These are phyloP conservation scores for Diabrotica virgifera DNA, from an alignment of 1,140 invertebrate genomes.

Conservation along the genomic window DNA sequence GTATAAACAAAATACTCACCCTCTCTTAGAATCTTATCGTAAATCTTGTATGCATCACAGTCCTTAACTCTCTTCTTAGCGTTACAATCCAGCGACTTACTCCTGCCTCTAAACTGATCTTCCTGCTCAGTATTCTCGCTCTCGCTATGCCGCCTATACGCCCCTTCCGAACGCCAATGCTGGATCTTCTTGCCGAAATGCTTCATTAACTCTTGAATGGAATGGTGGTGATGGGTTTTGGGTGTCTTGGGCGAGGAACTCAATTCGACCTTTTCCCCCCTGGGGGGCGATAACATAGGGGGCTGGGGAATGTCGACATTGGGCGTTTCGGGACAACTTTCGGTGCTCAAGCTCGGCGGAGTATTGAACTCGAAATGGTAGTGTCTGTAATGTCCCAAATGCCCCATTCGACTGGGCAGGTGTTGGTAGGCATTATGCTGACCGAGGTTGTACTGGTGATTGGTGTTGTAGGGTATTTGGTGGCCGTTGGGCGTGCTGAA, in stretches of 20 bases:
- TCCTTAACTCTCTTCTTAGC: conserved; percentile 55
- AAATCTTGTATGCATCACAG: conserved; percentile 79
- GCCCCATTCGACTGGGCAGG: conserved; percentile 18
- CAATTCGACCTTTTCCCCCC: conserved; percentile 21
- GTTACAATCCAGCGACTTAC: conserved; percentile 71
- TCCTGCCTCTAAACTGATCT: conserved; percentile 68
- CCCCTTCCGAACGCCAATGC: conserved; percentile 56
- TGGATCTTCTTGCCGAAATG: conserved; percentile 67
- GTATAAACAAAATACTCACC: conserved; percentile 53
- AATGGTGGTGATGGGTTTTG: conserved; percentile 58
- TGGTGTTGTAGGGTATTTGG: conserved; percentile 8
- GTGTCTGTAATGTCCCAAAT: conserved; percentile 28
- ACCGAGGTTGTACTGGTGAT: conserved; percentile 1
- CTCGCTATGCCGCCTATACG: conserved; percentile 50
- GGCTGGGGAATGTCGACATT: conserved; percentile 28
- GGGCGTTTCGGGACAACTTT: conserved; percentile 41
- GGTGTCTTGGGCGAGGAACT: conserved; percentile 43
- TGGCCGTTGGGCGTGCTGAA: conserved; percentile 24
- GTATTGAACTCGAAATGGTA: conserved; percentile 28
- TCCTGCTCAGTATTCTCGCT: conserved; percentile 51
- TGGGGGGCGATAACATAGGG: conserved; percentile 43
- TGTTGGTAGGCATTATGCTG: conserved; percentile 2
- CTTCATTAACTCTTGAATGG: conserved; percentile 69
- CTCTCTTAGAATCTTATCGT: conserved; percentile 75
- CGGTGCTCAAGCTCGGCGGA: conserved; percentile 29